Percentiles rank a stretch among this genome's conserved stretches.
Evolutionary conservation across 2,797 vertebrate species (phyloP).

Genomic region (Acrossocheilus wenchowensis): DNA sequence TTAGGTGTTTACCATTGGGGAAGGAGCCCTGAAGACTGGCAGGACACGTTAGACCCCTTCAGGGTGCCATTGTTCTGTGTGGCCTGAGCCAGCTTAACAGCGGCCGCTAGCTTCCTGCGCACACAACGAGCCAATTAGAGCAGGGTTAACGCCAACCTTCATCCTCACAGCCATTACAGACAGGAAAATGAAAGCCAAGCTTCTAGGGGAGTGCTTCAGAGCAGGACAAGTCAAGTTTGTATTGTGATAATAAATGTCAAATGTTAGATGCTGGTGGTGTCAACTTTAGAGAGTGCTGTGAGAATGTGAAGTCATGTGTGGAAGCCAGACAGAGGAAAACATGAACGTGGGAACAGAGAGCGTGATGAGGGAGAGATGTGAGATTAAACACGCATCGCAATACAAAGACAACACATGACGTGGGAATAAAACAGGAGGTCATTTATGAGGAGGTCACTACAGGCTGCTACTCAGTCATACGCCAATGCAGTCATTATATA

Average conservation of each 20-base stretch:
- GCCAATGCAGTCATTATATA: background rate
- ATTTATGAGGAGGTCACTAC: background rate
- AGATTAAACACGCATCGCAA: conserved; percentile 47
- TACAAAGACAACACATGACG: conserved; percentile 1
- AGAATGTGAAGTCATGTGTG: conserved; percentile 7
- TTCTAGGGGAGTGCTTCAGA: conserved; percentile 7
- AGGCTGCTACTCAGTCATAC: background rate
- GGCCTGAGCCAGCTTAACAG: conserved; percentile 95
- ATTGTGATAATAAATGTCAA: conserved; percentile 9
- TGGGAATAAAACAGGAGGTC: background rate
- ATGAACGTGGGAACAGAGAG: conserved; percentile 7
- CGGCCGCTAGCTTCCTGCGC: conserved; percentile 96
- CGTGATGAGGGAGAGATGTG: conserved; percentile 30
- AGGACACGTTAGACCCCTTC: conserved; percentile 90
- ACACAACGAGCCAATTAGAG: conserved; percentile 81
- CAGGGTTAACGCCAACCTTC: conserved; percentile 66
- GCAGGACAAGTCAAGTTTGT: background rate
- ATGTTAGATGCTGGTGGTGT: conserved; percentile 48
- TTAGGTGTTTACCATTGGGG: conserved; percentile 90
- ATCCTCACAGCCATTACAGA: conserved; percentile 26
- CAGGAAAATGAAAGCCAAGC: conserved; percentile 14
- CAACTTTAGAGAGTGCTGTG: background rate
- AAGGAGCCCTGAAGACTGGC: conserved; percentile 89
- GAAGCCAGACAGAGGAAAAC: conserved; percentile 24
- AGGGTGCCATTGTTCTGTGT: conserved; percentile 95